A percentile compares a stretch with the other conserved stretches of the same genome.
phyloP scores from a whole-genome alignment of 2,113 vertebrate genomes.

The Muscicapa adusta region DNA sequence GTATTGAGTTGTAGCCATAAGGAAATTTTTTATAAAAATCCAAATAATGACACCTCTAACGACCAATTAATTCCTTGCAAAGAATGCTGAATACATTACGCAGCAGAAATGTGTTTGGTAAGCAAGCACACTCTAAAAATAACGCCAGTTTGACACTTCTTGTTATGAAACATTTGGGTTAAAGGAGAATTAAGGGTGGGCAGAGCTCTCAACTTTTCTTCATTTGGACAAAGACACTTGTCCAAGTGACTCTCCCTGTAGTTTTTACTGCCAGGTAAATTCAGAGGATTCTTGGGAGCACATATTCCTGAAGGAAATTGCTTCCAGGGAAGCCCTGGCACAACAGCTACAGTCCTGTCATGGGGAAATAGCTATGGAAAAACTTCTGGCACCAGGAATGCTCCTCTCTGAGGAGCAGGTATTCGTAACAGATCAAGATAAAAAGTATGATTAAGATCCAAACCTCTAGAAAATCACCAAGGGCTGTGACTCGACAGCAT shows the following conservation, averaged over 20 bases:
- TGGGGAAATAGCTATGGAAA: not conserved
- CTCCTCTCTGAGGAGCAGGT: not conserved
- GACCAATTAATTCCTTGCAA: not conserved
- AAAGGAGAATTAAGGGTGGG: not conserved
- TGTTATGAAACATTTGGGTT: not conserved
- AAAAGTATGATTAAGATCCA: not conserved
- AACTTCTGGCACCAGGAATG: not conserved
- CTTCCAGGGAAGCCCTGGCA: not conserved
- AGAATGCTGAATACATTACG: not conserved
- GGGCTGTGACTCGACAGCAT: not conserved
- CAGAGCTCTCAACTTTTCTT: not conserved
- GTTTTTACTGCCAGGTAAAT: not conserved
- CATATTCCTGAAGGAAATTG: not conserved
- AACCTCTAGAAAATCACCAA: not conserved
- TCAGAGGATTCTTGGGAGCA: not conserved
- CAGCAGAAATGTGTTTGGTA: not conserved
- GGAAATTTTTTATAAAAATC: not conserved
- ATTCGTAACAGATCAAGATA: rapidly evolving
- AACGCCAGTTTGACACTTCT: not conserved
- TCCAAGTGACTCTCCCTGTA: not conserved
- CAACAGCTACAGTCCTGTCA: not conserved
- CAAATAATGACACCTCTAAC: not conserved
- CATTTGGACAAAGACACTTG: not conserved
- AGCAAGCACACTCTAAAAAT: not conserved
- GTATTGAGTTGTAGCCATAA: not conserved